A percentile compares a stretch with the other conserved stretches of the same genome.
These are phyloP conservation scores for Drosophila micromelanica DNA, from an alignment of 1,140 invertebrate genomes.

Conservation along the genomic window DNA sequence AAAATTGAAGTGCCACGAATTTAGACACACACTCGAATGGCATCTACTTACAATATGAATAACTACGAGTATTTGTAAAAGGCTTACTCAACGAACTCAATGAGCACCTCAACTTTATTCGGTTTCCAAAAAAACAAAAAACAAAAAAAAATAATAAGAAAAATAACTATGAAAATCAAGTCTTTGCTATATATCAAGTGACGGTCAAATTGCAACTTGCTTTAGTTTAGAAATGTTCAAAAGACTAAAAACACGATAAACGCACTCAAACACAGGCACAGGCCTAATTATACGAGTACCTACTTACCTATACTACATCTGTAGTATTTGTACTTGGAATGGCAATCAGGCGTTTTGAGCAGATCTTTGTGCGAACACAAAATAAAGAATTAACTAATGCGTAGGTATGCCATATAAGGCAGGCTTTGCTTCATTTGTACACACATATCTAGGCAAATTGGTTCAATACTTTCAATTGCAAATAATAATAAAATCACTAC, in stretches of 20 bases:
- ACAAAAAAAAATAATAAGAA: conserved; percentile 11
- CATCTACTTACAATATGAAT: conserved; percentile 3
- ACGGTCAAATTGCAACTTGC: conserved; percentile 33
- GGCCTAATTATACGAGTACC: conserved; percentile 25
- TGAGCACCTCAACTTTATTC: conserved; percentile 69
- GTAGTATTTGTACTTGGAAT: not conserved
- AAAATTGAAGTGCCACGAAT: conserved; percentile 12
- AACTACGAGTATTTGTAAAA: conserved; percentile 36
- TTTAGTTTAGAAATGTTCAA: conserved; percentile 34
- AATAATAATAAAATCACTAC: not conserved
- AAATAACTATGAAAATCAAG: conserved; percentile 19
- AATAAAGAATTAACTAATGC: no score
- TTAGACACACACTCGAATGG: conserved; percentile 22
- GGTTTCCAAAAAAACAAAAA: conserved; percentile 55
- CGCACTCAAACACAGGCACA: conserved; percentile 8
- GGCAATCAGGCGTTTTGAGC: no score
- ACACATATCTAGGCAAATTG: conserved; percentile 16
- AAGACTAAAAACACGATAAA: conserved; percentile 21
- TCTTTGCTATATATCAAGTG: conserved; percentile 18
- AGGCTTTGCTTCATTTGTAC: conserved; percentile 23
- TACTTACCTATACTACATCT: conserved; percentile 1
- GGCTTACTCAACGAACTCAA: conserved; percentile 34
- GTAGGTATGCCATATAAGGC: not conserved
- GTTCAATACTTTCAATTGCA: not conserved
- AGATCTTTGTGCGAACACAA: no score